phyloP scores from a whole-genome alignment of 2,888 invertebrate genomes.

The Sinotaia quadrata region DNA sequence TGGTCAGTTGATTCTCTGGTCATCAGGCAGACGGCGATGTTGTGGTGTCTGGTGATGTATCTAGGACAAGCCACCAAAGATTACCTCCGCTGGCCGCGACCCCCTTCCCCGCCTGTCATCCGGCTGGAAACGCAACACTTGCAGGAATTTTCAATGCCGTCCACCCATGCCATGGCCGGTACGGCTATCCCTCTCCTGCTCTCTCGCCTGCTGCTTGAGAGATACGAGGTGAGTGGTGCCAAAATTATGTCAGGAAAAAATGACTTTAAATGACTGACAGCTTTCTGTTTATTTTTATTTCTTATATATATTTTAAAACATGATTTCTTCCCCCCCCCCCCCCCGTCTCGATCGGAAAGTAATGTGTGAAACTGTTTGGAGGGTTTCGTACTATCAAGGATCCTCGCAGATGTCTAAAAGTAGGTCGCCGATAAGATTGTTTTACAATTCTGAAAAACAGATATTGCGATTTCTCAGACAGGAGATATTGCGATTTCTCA shows the following conservation, averaged over 20 bases:
- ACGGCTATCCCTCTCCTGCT: conserved; percentile 58
- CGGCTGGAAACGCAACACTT: conserved; percentile 54
- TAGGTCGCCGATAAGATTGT: too few species aligned
- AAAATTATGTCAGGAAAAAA: not conserved
- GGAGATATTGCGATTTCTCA: too few species aligned
- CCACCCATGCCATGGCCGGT: conserved; percentile 62
- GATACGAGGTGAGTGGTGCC: conserved; percentile 54
- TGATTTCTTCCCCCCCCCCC: too few species aligned
- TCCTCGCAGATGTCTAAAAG: too few species aligned
- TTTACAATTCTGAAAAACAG: too few species aligned
- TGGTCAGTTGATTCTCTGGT: conserved; percentile 58
- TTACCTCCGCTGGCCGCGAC: conserved; percentile 56
- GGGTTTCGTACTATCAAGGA: too few species aligned
- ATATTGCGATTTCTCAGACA: too few species aligned
- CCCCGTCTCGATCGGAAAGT: too few species aligned
- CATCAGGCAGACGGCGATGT: conserved; percentile 44
- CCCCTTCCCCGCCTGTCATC: conserved; percentile 55
- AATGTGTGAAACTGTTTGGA: too few species aligned
- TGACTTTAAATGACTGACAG: too few species aligned
- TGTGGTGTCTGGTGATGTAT: conserved; percentile 62
- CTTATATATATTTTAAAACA: too few species aligned
- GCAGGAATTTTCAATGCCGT: conserved; percentile 60
- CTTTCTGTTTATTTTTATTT: too few species aligned
- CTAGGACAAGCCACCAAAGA: conserved; percentile 59
- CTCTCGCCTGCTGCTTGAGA: conserved; percentile 38